A percentile compares a stretch with the other conserved stretches of the same genome.
Conservation (phyloP, 2,797 vertebrate genomes). For the Arremon aurantiirostris region DNA sequence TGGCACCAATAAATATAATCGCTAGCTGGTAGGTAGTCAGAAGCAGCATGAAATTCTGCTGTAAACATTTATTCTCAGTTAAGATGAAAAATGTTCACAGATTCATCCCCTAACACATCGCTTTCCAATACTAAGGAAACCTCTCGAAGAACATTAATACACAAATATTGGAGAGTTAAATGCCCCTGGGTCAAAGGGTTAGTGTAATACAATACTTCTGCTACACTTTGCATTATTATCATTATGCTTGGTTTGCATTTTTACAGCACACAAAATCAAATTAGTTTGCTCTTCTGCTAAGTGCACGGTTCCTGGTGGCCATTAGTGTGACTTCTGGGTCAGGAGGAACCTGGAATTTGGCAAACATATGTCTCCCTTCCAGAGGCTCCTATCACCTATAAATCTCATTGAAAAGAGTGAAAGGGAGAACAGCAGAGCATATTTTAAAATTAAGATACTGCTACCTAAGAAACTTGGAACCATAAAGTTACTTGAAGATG, state of each 20-base stretch:
- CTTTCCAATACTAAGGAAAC: not conserved
- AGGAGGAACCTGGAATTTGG: conserved; percentile 21
- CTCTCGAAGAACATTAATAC: not conserved
- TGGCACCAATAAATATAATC: not conserved
- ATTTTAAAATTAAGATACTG: not conserved
- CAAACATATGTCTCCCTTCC: not conserved
- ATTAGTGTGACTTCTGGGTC: conserved; percentile 40
- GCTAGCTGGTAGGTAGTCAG: not conserved
- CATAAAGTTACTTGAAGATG: not conserved
- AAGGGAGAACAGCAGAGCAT: not conserved
- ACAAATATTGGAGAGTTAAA: conserved; percentile 35
- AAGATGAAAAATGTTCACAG: not conserved
- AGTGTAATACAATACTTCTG: conserved; percentile 45
- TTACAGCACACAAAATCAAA: conserved; percentile 40
- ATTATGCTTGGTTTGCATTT: conserved; percentile 50
- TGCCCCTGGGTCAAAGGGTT: conserved; percentile 22
- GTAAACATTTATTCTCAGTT: not conserved
- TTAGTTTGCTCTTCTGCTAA: conserved; percentile 51
- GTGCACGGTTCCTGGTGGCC: not conserved
- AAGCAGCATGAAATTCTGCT: not conserved
- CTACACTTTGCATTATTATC: conserved; percentile 37
- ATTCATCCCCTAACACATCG: not conserved
- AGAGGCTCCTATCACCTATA: not conserved
- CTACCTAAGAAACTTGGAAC: not conserved
- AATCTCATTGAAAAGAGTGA: not conserved